Evolutionary conservation across 2,888 invertebrate species (phyloP).

Genomic region (Drosophila nr. fundita): DNA sequence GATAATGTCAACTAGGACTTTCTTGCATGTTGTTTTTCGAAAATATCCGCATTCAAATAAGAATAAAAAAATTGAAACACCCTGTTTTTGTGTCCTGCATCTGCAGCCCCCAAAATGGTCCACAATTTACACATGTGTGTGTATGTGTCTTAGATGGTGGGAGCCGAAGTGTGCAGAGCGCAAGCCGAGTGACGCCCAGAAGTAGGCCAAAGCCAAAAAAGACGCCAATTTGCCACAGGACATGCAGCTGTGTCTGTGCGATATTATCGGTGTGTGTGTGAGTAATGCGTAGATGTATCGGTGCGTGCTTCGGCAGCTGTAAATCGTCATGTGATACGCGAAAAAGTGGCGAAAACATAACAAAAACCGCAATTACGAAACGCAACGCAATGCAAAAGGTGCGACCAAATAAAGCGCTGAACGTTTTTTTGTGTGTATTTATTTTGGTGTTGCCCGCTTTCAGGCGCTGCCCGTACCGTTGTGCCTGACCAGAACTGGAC

Average conservation of each 20-base stretch:
- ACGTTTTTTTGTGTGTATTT: slow-evolving; percentile 22
- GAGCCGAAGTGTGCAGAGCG: slow-evolving; percentile 25
- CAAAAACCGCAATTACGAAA: slow-evolving; percentile 52
- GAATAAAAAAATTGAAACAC: slow-evolving; percentile 5
- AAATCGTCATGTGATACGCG: slow-evolving; percentile 54
- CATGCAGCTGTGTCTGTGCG: slow-evolving; percentile 28
- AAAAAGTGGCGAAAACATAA: slow-evolving; percentile 45
- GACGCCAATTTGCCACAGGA: slow-evolving; percentile 43
- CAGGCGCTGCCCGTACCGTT: slow-evolving; percentile 48
- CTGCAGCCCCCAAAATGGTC: slow-evolving; percentile 25
- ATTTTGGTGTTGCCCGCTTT: slow-evolving; percentile 26
- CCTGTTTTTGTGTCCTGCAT: slow-evolving; percentile 34
- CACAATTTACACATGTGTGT: slow-evolving; percentile 13
- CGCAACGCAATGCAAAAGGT: slow-evolving; percentile 64
- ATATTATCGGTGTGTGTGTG: slow-evolving; percentile 4
- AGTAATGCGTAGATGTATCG: slow-evolving; percentile 7
- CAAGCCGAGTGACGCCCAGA: slow-evolving; percentile 56
- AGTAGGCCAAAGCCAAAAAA: slow-evolving; percentile 60
- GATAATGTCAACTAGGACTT: background rate
- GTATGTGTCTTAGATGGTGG: slow-evolving; percentile 18
- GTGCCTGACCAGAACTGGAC: slow-evolving; percentile 15
- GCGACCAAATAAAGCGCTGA: slow-evolving; percentile 13
- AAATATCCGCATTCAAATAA: background rate
- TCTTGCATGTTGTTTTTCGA: background rate
- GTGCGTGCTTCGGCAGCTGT: slow-evolving; percentile 19